A percentile compares a stretch with the other conserved stretches of the same genome.
These are phyloP conservation scores for Cervus canadensis DNA, from an alignment of 2,113 vertebrate species.

Conservation along the genomic window DNA sequence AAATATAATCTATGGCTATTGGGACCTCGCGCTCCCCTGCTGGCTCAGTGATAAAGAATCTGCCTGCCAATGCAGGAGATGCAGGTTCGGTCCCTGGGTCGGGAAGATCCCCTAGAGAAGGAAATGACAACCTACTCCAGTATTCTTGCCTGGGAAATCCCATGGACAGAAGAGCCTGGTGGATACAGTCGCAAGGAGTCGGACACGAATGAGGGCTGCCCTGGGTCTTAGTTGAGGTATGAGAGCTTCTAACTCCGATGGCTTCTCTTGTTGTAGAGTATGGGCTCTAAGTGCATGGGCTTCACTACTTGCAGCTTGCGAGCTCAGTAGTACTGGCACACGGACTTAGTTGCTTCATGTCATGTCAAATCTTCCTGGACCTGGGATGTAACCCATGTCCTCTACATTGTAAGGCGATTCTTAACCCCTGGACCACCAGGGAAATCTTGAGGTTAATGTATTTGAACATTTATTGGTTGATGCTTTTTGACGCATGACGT, in stretches of 20 bases:
- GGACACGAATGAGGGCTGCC: not conserved
- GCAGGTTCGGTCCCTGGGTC: not conserved
- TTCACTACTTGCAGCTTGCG: not conserved
- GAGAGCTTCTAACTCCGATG: not conserved
- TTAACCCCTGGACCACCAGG: not conserved
- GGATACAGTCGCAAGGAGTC: not conserved
- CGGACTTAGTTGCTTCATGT: not conserved
- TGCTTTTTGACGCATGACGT: not conserved
- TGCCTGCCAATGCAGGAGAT: not conserved
- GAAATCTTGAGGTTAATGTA: not conserved
- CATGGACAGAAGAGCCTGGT: not conserved
- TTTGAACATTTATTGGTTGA: not conserved
- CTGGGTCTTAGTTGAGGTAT: not conserved
- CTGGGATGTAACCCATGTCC: not conserved
- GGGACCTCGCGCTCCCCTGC: not conserved
- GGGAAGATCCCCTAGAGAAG: not conserved
- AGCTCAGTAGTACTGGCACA: not conserved
- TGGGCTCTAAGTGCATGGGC: not conserved
- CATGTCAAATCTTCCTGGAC: not conserved
- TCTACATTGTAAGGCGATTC: not conserved
- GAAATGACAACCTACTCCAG: not conserved
- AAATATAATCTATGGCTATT: not conserved
- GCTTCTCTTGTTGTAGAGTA: not conserved
- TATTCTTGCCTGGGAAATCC: not conserved
- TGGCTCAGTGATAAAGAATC: not conserved